These are phyloP conservation scores for Myotis pilosus DNA, from an alignment of 2,797 vertebrate species.

Conservation along the genomic window DNA sequence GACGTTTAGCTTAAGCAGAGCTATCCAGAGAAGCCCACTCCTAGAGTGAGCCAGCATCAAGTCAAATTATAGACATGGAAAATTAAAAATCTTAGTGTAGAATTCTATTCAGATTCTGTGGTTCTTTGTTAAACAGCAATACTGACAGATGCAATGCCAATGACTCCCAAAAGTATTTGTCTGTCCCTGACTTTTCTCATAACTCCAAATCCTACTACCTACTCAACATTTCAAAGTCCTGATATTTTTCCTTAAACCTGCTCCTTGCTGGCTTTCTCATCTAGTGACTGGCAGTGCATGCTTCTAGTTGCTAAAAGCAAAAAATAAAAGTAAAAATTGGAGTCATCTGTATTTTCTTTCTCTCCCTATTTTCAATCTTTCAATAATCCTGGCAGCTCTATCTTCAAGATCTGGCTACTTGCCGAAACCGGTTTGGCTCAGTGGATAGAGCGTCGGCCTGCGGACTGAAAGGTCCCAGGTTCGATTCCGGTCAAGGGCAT, in stretches of 20 bases:
- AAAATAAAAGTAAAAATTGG: background rate
- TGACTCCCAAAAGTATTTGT: background rate
- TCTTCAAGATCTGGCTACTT: background rate
- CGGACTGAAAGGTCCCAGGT: too few relatives aligned
- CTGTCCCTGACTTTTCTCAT: background rate
- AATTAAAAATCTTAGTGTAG: background rate
- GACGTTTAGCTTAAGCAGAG: background rate
- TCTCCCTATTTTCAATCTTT: background rate
- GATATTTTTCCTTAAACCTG: background rate
- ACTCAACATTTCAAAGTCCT: background rate
- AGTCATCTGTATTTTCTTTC: background rate
- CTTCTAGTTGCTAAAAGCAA: background rate
- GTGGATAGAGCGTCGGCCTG: too few relatives aligned
- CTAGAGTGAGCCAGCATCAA: background rate
- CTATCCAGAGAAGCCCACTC: background rate
- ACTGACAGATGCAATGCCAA: background rate
- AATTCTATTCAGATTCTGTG: background rate
- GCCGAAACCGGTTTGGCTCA: too few relatives aligned
- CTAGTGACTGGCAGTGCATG: background rate
- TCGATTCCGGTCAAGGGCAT: too few relatives aligned
- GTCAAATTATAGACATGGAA: background rate
- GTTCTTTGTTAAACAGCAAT: background rate
- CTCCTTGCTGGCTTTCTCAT: background rate
- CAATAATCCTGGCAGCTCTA: background rate
- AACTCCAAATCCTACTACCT: background rate